These are phyloP conservation scores for Pangasianodon gigas DNA, from an alignment of 2,113 vertebrate genomes.

Conservation along the genomic window DNA sequence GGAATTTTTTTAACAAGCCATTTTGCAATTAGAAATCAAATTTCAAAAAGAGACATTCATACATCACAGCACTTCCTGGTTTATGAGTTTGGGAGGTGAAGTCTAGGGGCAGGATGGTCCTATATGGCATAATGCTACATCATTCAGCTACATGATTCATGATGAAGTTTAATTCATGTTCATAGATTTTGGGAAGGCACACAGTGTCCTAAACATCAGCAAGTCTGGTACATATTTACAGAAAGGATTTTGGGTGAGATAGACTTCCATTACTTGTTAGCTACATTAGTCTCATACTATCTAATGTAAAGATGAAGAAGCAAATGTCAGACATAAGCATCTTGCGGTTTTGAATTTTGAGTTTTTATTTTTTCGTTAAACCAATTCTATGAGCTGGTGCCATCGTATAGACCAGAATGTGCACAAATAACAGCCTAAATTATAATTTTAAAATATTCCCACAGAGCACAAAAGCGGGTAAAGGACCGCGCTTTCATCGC, in stretches of 20 bases:
- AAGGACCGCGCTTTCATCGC: slow-evolving; percentile 38
- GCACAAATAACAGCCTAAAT: not conserved
- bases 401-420: not conserved
- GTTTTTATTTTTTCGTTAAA: no score
- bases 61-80: not conserved
- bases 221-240: not conserved
- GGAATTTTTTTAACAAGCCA: not conserved
- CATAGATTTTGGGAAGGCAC: not conserved
- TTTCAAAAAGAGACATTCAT: not conserved
- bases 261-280: not conserved
- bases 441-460: slow-evolving; percentile 22
- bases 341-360: not conserved
- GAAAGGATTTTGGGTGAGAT: not conserved
- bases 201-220: not conserved
- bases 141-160: not conserved
- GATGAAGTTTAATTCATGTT: not conserved
- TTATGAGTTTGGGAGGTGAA: not conserved
- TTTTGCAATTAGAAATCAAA: not conserved
- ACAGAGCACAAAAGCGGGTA: slow-evolving; percentile 18
- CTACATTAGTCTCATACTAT: not conserved
- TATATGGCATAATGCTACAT: not conserved
- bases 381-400: not conserved
- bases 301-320: not conserved
- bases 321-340: not conserved
- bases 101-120: not conserved